Evolutionary conservation across 2,113 vertebrate genomes (phyloP).

Genomic region (Crypturellus undulatus): DNA sequence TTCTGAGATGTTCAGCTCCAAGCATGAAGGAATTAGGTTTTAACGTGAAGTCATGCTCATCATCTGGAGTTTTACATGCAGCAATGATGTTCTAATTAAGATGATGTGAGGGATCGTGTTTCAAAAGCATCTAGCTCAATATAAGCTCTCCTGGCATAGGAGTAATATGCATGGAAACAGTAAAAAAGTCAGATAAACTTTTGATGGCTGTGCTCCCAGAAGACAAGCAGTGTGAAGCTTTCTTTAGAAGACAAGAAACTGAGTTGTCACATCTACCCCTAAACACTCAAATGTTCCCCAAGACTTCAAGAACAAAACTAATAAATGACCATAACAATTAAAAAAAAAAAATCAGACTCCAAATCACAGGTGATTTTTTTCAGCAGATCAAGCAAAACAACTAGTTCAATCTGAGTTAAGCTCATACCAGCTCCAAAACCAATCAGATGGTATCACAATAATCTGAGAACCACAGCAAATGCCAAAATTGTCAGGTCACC

Average conservation of each 20-base stretch:
- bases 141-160: neutral
- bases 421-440: neutral
- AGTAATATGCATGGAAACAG: neutral
- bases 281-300: neutral
- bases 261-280: neutral
- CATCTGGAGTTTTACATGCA: neutral
- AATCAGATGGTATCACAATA: neutral
- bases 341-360: neutral
- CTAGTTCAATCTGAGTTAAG: neutral
- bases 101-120: neutral
- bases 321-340: neutral
- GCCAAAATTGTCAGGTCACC: conserved; percentile 34
- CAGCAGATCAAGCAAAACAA: neutral
- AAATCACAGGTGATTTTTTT: neutral
- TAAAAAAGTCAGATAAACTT: neutral
- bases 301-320: neutral
- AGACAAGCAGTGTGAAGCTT: neutral
- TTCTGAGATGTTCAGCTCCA: rapidly evolving
- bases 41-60: neutral
- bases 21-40: neutral
- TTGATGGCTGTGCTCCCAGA: neutral
- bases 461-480: conserved; percentile 50
- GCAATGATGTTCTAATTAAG: no score
- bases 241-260: neutral
- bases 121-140: neutral